Evolutionary conservation across 2,888 invertebrate species (phyloP).

Genomic region (Noctua comes): DNA sequence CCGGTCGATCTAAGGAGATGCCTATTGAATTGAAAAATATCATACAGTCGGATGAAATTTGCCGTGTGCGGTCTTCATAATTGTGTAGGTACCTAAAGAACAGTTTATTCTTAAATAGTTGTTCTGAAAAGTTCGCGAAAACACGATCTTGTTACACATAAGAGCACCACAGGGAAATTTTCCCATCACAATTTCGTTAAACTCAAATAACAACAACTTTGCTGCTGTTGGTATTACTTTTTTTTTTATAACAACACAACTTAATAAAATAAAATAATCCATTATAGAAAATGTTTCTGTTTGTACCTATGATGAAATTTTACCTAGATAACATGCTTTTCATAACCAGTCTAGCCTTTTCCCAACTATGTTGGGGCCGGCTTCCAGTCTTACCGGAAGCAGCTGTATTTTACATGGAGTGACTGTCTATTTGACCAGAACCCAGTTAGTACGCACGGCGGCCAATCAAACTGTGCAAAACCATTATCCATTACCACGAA

Average conservation of each 20-base stretch:
- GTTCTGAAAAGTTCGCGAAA: background rate
- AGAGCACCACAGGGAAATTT: constrained; percentile 19
- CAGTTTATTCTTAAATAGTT: background rate
- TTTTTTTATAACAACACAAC: background rate
- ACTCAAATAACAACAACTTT: constrained; percentile 1
- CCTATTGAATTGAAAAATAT: background rate
- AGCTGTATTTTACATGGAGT: too few relatives aligned
- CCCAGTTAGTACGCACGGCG: too few relatives aligned
- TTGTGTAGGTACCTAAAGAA: background rate
- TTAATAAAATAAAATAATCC: too few relatives aligned
- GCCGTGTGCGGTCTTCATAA: background rate
- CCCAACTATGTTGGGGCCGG: too few relatives aligned
- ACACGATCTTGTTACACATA: background rate
- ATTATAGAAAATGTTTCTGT: background rate
- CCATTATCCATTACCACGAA: too few relatives aligned
- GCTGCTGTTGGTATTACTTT: background rate
- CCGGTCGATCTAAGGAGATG: background rate
- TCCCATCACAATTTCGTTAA: constrained; percentile 22
- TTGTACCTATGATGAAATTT: background rate
- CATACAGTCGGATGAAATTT: background rate
- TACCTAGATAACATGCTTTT: background rate
- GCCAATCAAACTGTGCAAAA: too few relatives aligned
- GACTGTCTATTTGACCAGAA: too few relatives aligned
- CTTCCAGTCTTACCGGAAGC: too few relatives aligned
- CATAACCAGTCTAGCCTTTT: too few relatives aligned